Evolutionary conservation across 2,888 invertebrate genomes (phyloP).

Genomic region (Junonia oenone): DNA sequence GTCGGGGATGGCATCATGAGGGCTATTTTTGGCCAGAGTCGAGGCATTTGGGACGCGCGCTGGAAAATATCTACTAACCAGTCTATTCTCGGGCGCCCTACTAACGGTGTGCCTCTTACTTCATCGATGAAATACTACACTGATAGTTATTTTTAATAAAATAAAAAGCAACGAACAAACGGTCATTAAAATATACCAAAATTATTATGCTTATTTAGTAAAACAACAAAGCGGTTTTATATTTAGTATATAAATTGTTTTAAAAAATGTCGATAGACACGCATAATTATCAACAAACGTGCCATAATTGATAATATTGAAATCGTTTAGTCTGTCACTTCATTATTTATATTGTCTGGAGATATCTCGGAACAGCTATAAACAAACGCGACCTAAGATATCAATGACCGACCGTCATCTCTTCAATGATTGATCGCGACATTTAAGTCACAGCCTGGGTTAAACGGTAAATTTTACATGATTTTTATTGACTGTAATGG

Average conservation of each 20-base stretch:
- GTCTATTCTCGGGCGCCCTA: constrained; percentile 70
- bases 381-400: constrained; percentile 22
- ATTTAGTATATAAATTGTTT: neutral
- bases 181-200: too few species aligned
- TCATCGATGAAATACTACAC: constrained; percentile 39
- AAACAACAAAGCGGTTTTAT: neutral
- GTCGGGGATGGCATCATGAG: constrained; percentile 44
- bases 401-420: constrained; percentile 18
- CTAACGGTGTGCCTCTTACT: constrained; percentile 48
- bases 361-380: constrained; percentile 9
- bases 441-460: neutral
- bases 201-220: too few species aligned
- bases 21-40: constrained; percentile 68
- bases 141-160: neutral
- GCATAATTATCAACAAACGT: constrained; percentile 8
- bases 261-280: too few species aligned
- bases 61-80: constrained; percentile 66
- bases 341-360: constrained; percentile 17
- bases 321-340: constrained; percentile 8
- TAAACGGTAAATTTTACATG: constrained; percentile 7
- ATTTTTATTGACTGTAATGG: neutral
- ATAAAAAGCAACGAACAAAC: too few species aligned
- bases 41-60: constrained; percentile 69
- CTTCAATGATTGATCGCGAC: constrained; percentile 16
- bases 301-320: constrained; percentile 9